These are phyloP conservation scores for Megalurothrips usitatus DNA, from an alignment of 2,888 invertebrate species.

Conservation along the genomic window DNA sequence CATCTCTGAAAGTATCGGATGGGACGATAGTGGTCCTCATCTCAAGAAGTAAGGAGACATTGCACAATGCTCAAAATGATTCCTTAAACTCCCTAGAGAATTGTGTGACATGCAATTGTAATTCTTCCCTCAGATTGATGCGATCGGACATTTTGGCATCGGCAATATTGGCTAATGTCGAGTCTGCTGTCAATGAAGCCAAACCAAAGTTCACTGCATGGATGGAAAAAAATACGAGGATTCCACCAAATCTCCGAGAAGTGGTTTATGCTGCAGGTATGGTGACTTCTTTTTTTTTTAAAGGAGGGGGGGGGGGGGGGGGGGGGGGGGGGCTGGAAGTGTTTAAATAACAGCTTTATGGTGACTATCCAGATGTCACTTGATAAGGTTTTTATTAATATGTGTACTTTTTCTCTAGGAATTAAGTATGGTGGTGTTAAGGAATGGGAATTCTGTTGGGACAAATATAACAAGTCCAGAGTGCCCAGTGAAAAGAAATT, in stretches of 20 bases:
- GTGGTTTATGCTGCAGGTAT: constrained; percentile 58
- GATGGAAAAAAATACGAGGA: constrained; percentile 60
- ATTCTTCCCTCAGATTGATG: constrained; percentile 55
- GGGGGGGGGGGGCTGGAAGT: too few species aligned
- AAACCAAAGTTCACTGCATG: constrained; percentile 65
- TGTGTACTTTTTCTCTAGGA: constrained; percentile 52
- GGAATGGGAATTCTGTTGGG: constrained; percentile 77
- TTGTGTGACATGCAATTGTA: not conserved
- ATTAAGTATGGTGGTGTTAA: constrained; percentile 63
- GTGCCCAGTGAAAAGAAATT: constrained; percentile 67
- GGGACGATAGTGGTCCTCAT: constrained; percentile 61
- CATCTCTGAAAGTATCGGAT: constrained; percentile 57
- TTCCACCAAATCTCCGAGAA: constrained; percentile 70
- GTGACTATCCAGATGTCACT: too few species aligned
- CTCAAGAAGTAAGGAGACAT: constrained; percentile 54
- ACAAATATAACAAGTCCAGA: constrained; percentile 60
- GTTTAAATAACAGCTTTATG: too few species aligned
- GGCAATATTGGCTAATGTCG: constrained; percentile 67
- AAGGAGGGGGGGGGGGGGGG: too few species aligned
- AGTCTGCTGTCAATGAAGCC: constrained; percentile 64
- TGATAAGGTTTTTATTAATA: constrained; percentile 28
- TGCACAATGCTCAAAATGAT: not conserved
- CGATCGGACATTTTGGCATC: constrained; percentile 66
- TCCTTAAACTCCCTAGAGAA: constrained; percentile 22
- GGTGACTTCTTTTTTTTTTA: too few species aligned